Percentiles rank a stretch among this genome's conserved stretches.
These are phyloP conservation scores for Archips xylosteana DNA, from an alignment of 2,888 invertebrate genomes.

Conservation along the genomic window DNA sequence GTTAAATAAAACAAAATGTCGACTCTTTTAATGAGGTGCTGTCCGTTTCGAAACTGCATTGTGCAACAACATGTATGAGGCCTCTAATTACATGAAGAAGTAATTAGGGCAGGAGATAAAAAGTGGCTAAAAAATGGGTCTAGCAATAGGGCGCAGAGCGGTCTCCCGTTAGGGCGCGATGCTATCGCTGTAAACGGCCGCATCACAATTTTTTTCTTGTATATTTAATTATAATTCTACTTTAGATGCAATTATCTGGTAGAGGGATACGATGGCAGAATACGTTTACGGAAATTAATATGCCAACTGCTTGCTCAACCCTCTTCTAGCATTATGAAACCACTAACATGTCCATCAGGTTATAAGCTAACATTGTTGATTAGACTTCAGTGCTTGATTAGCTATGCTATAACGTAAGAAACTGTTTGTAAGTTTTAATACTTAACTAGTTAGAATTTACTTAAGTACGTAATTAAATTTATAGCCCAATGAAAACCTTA, in stretches of 20 bases:
- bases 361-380: conserved; percentile 3
- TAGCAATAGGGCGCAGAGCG: conserved; percentile 43
- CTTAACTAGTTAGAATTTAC: not conserved
- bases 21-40: conserved; percentile 32
- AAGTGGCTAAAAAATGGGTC: conserved; percentile 23
- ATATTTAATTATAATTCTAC: conserved; percentile 47
- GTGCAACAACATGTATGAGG: conserved; percentile 29
- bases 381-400: not conserved
- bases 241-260: conserved; percentile 42
- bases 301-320: conserved; percentile 17
- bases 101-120: conserved; percentile 23
- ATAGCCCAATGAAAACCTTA: conserved; percentile 4
- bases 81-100: conserved; percentile 43
- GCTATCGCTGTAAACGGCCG: conserved; percentile 48
- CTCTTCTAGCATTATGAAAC: conserved; percentile 10
- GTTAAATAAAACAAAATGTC: conserved; percentile 41
- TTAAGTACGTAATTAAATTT: not conserved
- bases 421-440: not conserved
- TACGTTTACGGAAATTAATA: conserved; percentile 40
- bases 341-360: conserved; percentile 1
- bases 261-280: conserved; percentile 42
- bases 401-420: not conserved
- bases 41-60: conserved; percentile 31
- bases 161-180: conserved; percentile 47
- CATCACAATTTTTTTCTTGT: conserved; percentile 43